Evolutionary conservation across 1,140 invertebrate species (phyloP).

Genomic region (Adelges cooleyi): DNA sequence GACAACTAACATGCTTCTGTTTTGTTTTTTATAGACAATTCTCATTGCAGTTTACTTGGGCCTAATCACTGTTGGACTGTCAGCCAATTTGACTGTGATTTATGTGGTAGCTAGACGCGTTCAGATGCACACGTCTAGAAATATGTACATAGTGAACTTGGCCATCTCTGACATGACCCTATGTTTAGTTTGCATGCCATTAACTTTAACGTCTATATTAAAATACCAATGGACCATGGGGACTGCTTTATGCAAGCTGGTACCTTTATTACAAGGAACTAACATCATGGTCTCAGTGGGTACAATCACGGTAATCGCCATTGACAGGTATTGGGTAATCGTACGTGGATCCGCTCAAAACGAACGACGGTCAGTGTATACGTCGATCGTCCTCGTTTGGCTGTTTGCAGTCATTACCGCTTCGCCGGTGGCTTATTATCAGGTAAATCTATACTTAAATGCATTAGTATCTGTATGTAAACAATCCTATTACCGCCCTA

Average conservation of each 20-base stretch:
- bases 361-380: constrained; percentile 29
- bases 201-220: constrained; percentile 43
- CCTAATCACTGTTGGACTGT: constrained; percentile 39
- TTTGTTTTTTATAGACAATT: background rate
- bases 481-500: no score
- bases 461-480: no score
- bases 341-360: constrained; percentile 38
- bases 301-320: constrained; percentile 49
- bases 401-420: constrained; percentile 43
- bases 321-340: constrained; percentile 45
- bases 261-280: constrained; percentile 43
- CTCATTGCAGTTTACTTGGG: constrained; percentile 38
- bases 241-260: constrained; percentile 44
- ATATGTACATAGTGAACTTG: constrained; percentile 50
- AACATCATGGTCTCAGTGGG: constrained; percentile 51
- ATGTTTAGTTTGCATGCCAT: constrained; percentile 47
- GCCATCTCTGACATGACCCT: constrained; percentile 47
- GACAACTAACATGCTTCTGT: background rate
- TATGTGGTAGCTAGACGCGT: constrained; percentile 38
- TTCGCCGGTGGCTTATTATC: constrained; percentile 36
- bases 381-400: constrained; percentile 43
- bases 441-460: constrained; percentile 11
- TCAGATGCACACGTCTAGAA: constrained; percentile 40
- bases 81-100: constrained; percentile 39
- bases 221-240: constrained; percentile 38